These are phyloP conservation scores for Steinernema khuongi DNA, from an alignment of 1,140 invertebrate genomes.

Conservation along the genomic window DNA sequence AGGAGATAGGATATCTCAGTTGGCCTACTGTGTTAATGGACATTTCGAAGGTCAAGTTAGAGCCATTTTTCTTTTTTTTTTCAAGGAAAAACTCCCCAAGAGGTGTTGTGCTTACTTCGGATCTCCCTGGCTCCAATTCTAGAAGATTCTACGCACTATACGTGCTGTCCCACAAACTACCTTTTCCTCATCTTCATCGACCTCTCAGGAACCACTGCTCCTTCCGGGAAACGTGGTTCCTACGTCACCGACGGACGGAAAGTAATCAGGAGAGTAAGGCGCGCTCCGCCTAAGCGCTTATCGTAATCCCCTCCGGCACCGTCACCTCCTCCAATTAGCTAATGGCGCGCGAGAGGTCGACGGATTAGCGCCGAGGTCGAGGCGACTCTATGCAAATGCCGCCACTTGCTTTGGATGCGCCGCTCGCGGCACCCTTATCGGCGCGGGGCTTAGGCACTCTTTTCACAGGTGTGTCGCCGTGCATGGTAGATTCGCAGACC, in stretches of 20 bases:
- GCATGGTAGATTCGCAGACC: no score
- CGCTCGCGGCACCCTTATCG: no score
- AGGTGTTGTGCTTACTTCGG: background rate
- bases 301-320: background rate
- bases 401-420: background rate
- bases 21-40: no score
- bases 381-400: background rate
- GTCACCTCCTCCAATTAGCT: background rate
- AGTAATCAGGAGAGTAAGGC: background rate
- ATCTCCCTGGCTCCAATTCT: background rate
- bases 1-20: no score
- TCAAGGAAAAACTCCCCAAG: no score
- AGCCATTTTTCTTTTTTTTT: no score
- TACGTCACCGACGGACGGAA: background rate
- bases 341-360: background rate
- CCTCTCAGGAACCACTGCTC: no score
- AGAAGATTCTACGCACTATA: background rate
- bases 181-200: background rate
- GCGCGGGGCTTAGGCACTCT: no score
- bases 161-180: background rate
- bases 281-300: background rate
- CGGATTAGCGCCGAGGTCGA: conserved; percentile 6
- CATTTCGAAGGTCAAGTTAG: no score
- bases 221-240: background rate
- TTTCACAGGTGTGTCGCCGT: no score